Conservation (phyloP, 2,888 invertebrate species). For the Morpho deidamia region DNA sequence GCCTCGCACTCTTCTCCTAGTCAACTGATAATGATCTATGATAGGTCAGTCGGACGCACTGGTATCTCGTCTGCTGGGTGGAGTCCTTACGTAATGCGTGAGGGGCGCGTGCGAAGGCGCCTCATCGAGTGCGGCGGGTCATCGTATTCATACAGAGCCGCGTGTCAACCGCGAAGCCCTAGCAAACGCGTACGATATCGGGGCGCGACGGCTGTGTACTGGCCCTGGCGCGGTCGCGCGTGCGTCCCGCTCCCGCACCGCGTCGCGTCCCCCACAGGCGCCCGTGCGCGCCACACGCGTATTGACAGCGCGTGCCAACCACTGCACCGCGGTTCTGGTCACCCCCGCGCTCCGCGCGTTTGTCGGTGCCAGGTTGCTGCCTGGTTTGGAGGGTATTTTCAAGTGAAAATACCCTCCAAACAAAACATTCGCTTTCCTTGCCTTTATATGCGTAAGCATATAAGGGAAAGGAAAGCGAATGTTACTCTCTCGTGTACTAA, state of each 20-base stretch:
- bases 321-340: slow-evolving; percentile 54
- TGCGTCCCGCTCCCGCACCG: slow-evolving; percentile 33
- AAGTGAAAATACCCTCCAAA: slow-evolving; percentile 17
- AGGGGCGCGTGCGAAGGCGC: slow-evolving; percentile 52
- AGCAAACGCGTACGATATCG: slow-evolving; percentile 53
- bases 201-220: slow-evolving; percentile 59
- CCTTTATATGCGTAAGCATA: slow-evolving; percentile 40
- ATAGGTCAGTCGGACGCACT: slow-evolving; percentile 42
- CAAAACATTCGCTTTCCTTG: slow-evolving; percentile 30
- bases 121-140: slow-evolving; percentile 64
- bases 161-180: slow-evolving; percentile 50
- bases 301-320: slow-evolving; percentile 66
- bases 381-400: background rate
- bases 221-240: slow-evolving; percentile 48
- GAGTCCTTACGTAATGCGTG: slow-evolving; percentile 58
- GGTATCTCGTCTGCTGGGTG: slow-evolving; percentile 19
- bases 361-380: slow-evolving; percentile 28
- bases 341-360: slow-evolving; percentile 38
- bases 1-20: slow-evolving; percentile 31
- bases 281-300: slow-evolving; percentile 46
- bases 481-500: too few species aligned
- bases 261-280: slow-evolving; percentile 28
- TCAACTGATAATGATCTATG: slow-evolving; percentile 25
- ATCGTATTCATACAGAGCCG: slow-evolving; percentile 55
- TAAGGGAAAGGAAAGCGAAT: too few species aligned